These are phyloP conservation scores for Bursaphelenchus okinawaensis DNA, from an alignment of 2,888 invertebrate species.

Conservation along the genomic window DNA sequence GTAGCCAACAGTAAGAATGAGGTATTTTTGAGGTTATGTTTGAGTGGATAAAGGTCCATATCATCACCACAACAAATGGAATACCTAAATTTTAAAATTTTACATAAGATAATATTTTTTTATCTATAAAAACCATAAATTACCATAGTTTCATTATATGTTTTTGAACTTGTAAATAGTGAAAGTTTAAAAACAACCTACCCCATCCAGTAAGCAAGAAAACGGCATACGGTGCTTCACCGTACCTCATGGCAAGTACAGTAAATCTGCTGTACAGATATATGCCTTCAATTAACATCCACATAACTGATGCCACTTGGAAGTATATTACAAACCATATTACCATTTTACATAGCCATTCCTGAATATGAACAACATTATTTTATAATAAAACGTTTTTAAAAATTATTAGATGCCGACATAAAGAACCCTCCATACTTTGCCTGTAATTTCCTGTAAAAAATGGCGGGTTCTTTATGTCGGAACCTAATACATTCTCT, in stretches of 20 bases:
- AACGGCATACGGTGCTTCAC: slow-evolving; percentile 62
- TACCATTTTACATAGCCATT: slow-evolving; percentile 63
- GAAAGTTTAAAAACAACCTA: slow-evolving; percentile 44
- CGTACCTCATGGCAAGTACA: slow-evolving; percentile 63
- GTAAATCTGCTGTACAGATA: slow-evolving; percentile 60
- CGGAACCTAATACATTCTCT: too few species aligned
- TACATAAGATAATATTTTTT: too few species aligned
- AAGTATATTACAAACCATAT: slow-evolving; percentile 63
- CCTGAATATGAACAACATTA: slow-evolving; percentile 56
- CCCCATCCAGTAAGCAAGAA: slow-evolving; percentile 65
- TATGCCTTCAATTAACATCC: slow-evolving; percentile 65
- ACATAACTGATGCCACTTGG: slow-evolving; percentile 63
- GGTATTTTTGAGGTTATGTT: slow-evolving; percentile 16
- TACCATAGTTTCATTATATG: slow-evolving; percentile 35
- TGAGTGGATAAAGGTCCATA: slow-evolving; percentile 61
- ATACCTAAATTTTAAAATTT: slow-evolving; percentile 60
- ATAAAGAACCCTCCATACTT: too few species aligned
- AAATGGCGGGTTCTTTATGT: too few species aligned
- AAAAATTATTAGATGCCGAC: too few species aligned
- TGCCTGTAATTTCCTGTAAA: too few species aligned
- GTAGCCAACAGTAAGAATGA: slow-evolving; percentile 59
- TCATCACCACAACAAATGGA: slow-evolving; percentile 60
- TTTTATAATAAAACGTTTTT: slow-evolving; percentile 6
- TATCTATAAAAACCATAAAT: too few species aligned
- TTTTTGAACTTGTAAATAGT: slow-evolving; percentile 14